phyloP scores from a whole-genome alignment of 1,140 invertebrate genomes.

The Lordiphosa mommai region DNA sequence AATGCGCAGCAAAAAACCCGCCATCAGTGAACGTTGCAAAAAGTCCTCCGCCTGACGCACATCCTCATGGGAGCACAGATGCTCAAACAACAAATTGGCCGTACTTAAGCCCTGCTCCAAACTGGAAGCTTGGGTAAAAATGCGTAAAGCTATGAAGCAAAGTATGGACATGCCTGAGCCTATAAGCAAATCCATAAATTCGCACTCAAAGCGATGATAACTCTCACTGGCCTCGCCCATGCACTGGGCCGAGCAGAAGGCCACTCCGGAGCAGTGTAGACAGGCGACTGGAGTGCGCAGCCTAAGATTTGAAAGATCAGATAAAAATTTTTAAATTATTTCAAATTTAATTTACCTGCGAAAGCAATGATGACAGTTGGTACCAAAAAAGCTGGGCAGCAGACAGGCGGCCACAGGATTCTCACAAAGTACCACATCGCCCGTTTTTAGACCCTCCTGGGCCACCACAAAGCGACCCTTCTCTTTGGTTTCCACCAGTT shows the following conservation, averaged over 20 bases:
- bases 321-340: not conserved
- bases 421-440: slow-evolving; percentile 87
- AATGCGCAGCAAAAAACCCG: slow-evolving; percentile 88
- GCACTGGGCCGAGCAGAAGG: slow-evolving; percentile 88
- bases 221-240: slow-evolving; percentile 83
- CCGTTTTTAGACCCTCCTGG: slow-evolving; percentile 82
- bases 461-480: slow-evolving; percentile 83
- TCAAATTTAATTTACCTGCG: slow-evolving; percentile 80
- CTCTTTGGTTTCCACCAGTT: slow-evolving; percentile 79
- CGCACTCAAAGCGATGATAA: slow-evolving; percentile 92
- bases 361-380: slow-evolving; percentile 92
- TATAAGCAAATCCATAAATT: slow-evolving; percentile 86
- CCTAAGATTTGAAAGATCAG: slow-evolving; percentile 64
- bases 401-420: slow-evolving; percentile 88
- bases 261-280: slow-evolving; percentile 86
- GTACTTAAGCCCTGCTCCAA: slow-evolving; percentile 77
- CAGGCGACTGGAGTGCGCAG: slow-evolving; percentile 86
- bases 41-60: slow-evolving; percentile 86
- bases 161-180: slow-evolving; percentile 91
- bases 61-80: slow-evolving; percentile 85
- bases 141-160: slow-evolving; percentile 87
- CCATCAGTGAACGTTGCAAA: slow-evolving; percentile 88
- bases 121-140: slow-evolving; percentile 83
- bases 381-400: slow-evolving; percentile 85
- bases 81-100: slow-evolving; percentile 79